phyloP scores from a whole-genome alignment of 1,140 invertebrate species.

The Gryon sp. region DNA sequence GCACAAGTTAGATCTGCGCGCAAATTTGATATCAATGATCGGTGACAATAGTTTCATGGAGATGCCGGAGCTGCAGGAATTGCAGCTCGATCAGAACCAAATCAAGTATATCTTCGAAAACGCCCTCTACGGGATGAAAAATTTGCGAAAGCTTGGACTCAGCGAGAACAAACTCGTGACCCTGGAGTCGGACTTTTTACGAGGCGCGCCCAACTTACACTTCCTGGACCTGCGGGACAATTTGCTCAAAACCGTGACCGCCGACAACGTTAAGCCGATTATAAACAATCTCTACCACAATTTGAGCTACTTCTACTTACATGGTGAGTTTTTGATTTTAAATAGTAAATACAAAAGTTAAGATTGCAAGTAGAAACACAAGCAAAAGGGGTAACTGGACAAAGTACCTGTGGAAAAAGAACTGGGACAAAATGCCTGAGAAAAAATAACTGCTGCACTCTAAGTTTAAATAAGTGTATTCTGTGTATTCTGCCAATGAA shows the following conservation, averaged over 20 bases:
- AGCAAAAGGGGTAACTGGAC: too few species aligned
- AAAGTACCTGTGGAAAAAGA: too few species aligned
- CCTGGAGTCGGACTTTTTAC: constrained; percentile 83
- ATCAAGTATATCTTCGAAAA: constrained; percentile 84
- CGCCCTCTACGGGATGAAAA: constrained; percentile 85
- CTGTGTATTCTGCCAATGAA: too few species aligned
- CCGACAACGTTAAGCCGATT: constrained; percentile 86
- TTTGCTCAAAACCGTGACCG: constrained; percentile 85
- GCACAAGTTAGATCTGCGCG: constrained; percentile 83
- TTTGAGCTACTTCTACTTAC: constrained; percentile 85
- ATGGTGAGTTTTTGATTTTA: constrained; percentile 88
- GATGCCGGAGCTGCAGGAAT: constrained; percentile 84
- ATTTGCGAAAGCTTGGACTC: constrained; percentile 84
- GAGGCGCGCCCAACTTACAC: constrained; percentile 82
- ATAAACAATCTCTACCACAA: constrained; percentile 86
- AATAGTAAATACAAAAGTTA: too few species aligned
- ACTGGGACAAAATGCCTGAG: too few species aligned
- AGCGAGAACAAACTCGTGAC: constrained; percentile 86
- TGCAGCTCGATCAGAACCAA: constrained; percentile 86
- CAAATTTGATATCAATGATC: constrained; percentile 86
- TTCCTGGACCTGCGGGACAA: constrained; percentile 87
- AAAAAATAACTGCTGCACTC: too few species aligned
- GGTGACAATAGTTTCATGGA: constrained; percentile 87
- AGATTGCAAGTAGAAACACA: too few species aligned
- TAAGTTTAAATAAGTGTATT: too few species aligned